Conservation (phyloP, 2,113 vertebrate species). For the Ptilonorhynchus violaceus region DNA sequence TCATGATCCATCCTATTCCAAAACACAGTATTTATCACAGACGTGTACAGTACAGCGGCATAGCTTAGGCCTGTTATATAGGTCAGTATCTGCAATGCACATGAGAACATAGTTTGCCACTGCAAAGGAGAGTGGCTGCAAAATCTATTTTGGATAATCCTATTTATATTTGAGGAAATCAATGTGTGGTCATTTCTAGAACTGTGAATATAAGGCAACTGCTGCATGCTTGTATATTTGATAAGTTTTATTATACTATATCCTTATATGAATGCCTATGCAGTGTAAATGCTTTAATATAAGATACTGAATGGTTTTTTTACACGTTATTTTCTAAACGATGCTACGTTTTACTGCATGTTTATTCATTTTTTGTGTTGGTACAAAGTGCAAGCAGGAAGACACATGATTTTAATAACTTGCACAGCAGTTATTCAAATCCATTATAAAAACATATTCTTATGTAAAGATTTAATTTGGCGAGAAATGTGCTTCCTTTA, state of each 20-base stretch:
- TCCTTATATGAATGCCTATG: slow-evolving; percentile 69
- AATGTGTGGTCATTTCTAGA: slow-evolving; percentile 57
- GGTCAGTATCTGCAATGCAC: slow-evolving; percentile 57
- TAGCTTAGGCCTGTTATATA: slow-evolving; percentile 67
- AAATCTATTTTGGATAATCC: slow-evolving; percentile 68
- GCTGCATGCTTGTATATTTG: slow-evolving; percentile 67
- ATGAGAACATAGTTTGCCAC: slow-evolving; percentile 36
- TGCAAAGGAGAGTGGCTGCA: slow-evolving; percentile 43
- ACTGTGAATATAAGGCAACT: slow-evolving; percentile 58
- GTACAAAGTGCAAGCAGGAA: slow-evolving; percentile 28
- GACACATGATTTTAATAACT: slow-evolving; percentile 55
- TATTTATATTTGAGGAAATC: slow-evolving; percentile 63
- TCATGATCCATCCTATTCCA: slow-evolving; percentile 10
- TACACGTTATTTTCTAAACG: slow-evolving; percentile 56
- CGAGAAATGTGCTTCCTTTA: slow-evolving; percentile 52
- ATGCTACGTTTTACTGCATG: slow-evolving; percentile 61
- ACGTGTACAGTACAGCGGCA: slow-evolving; percentile 17
- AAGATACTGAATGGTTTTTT: slow-evolving; percentile 44
- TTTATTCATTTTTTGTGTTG: slow-evolving; percentile 45
- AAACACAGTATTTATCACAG: slow-evolving; percentile 49
- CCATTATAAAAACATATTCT: slow-evolving; percentile 33
- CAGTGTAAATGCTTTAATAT: slow-evolving; percentile 70
- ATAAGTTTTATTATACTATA: slow-evolving; percentile 64
- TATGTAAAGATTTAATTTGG: slow-evolving; percentile 28
- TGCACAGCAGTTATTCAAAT: slow-evolving; percentile 43